Evolutionary conservation across 2,888 invertebrate genomes (phyloP), one percentile per base, ranked within the genome.

Genomic region (Ophonus ardosiacus): DNA sequence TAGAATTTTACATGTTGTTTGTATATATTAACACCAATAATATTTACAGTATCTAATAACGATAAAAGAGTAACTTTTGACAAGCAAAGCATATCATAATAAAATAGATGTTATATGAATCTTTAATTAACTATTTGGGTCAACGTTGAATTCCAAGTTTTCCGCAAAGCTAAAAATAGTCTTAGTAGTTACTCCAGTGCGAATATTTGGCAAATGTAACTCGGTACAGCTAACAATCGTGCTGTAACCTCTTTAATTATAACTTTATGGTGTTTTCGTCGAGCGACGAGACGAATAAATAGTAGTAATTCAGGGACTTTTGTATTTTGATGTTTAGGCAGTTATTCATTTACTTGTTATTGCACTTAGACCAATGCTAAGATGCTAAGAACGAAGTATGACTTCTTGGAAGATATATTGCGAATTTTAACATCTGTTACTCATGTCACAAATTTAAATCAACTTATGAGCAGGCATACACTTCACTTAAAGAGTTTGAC

Each of bases 251-350:
- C 68, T 68, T 68, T 68, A 68, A 68, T 68, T 68, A 68, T 68
- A 68, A 68, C 68, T 68, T 68, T 68, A 68, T 68, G 68, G 68
- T 68, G 68, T 68, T 68, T 65, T 68, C 68, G 68, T n/a, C 68
- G 68, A 51, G 43, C 6, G 43, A 13, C 43, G 8, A 51, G 43
- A 51, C 68, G 15, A 24, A 38, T 68, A 68, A 68, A 63, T 68
- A 38, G 31, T 10, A 24, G n/a, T 31, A 63, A 68, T 68, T 68
- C 68, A 68, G 68, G 68, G 68, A 68, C 68, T 68, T 68, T 38
- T 68, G 68, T 68, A 68, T 38, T 68, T 68, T 68, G 31, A 68
- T 68, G 68, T 68, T 68, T 13, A n/a, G 15, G 68, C 15, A 13
- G 38, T 68, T 68, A 24, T 68, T 68, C 68, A 68, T 68, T 68